phyloP scores from a whole-genome alignment of 2,797 vertebrate genomes.

The Paramormyrops hopkinsi region DNA sequence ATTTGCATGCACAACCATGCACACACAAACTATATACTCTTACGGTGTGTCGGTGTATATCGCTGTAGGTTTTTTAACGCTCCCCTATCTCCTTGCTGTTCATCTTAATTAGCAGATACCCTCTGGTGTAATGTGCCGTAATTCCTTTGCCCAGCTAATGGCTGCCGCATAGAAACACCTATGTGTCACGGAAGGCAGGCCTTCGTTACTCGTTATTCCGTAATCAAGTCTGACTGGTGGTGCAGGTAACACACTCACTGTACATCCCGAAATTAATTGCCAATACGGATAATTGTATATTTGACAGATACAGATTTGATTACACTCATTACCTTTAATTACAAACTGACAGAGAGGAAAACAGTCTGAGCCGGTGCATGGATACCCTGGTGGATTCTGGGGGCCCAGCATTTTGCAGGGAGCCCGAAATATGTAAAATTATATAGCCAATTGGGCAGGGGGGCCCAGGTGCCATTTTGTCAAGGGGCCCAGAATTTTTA shows the following conservation, averaged over 20 bases:
- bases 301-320: not conserved
- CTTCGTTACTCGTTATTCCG: not conserved
- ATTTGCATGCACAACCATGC: not conserved
- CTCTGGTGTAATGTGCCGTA: not conserved
- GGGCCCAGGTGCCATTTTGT: not conserved
- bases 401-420: not conserved
- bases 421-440: not conserved
- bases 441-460: not conserved
- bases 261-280: not conserved
- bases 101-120: constrained; percentile 21
- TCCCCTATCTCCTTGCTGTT: not conserved
- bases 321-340: not conserved
- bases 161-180: not conserved
- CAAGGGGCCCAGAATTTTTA: not conserved
- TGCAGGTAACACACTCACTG: not conserved
- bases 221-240: not conserved
- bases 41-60: not conserved
- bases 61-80: not conserved
- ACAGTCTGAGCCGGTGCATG: not conserved
- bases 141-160: not conserved
- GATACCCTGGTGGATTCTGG: not conserved
- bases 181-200: not conserved
- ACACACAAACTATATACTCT: not conserved
- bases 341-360: not conserved
- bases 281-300: constrained; percentile 1